These are phyloP conservation scores for Ophthalmolycus amberensis DNA, from an alignment of 2,113 vertebrate genomes.

Conservation along the genomic window DNA sequence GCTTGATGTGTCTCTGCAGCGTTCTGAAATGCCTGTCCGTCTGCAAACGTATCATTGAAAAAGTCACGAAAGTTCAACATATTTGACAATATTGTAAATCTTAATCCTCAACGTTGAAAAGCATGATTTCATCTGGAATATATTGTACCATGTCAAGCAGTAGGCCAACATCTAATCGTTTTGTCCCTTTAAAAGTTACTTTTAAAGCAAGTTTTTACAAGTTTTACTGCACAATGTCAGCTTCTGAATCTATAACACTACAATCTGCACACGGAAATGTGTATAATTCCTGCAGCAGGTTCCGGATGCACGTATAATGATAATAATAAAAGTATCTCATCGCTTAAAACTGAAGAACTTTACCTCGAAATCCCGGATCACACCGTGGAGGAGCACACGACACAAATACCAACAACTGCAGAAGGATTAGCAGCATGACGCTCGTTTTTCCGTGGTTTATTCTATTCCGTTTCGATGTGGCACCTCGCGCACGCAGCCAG, in stretches of 20 bases:
- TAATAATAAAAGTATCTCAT: not conserved
- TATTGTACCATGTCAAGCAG: not conserved
- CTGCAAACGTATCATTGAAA: not conserved
- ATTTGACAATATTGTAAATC: not conserved
- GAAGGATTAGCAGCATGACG: slow-evolving; percentile 70
- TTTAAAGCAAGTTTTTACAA: not conserved
- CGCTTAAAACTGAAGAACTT: slow-evolving; percentile 40
- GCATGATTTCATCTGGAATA: slow-evolving; percentile 2
- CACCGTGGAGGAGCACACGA: slow-evolving; percentile 74
- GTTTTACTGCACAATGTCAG: not conserved
- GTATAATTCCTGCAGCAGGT: slow-evolving; percentile 16
- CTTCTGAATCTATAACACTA: not conserved
- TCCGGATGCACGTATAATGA: slow-evolving; percentile 4
- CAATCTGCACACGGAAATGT: not conserved
- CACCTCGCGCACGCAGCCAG: slow-evolving; percentile 63
- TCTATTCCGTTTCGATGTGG: slow-evolving; percentile 82
- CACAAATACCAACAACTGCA: slow-evolving; percentile 51
- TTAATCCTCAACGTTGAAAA: not conserved
- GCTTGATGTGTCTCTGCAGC: slow-evolving; percentile 1
- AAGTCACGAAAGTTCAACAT: not conserved
- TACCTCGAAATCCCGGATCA: slow-evolving; percentile 83
- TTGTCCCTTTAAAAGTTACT: not conserved
- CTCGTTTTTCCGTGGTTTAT: slow-evolving; percentile 41
- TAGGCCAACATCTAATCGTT: not conserved
- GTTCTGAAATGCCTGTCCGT: slow-evolving; percentile 30